A percentile compares a stretch with the other conserved stretches of the same genome.
These are phyloP conservation scores for Brienomyrus brachyistius DNA, from an alignment of 2,113 vertebrate species.

Conservation along the genomic window DNA sequence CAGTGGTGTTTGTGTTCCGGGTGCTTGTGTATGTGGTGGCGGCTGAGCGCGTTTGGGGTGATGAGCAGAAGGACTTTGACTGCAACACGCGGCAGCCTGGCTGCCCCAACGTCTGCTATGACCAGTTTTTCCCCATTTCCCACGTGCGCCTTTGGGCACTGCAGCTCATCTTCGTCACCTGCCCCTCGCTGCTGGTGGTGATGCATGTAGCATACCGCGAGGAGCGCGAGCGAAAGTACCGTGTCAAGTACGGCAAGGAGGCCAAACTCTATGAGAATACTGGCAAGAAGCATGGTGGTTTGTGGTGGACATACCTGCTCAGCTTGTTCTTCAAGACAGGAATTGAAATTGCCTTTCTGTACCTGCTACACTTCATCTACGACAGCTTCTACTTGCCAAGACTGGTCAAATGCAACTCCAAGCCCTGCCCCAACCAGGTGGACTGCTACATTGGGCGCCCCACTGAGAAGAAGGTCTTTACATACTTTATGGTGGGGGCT, in stretches of 20 bases:
- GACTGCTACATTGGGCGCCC: slow-evolving; percentile 79
- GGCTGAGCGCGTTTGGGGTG: slow-evolving; percentile 71
- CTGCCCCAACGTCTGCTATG: slow-evolving; percentile 76
- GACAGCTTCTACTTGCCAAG: slow-evolving; percentile 69
- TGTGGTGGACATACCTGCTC: slow-evolving; percentile 70
- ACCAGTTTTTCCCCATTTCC: slow-evolving; percentile 66
- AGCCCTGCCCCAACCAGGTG: slow-evolving; percentile 70
- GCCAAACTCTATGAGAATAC: slow-evolving; percentile 57
- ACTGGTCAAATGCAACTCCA: slow-evolving; percentile 65
- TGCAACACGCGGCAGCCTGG: slow-evolving; percentile 79
- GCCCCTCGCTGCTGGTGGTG: slow-evolving; percentile 72
- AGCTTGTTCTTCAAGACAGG: slow-evolving; percentile 73
- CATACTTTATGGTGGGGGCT: slow-evolving; percentile 78
- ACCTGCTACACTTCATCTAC: slow-evolving; percentile 72
- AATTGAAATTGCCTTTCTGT: slow-evolving; percentile 70
- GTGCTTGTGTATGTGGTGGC: slow-evolving; percentile 79
- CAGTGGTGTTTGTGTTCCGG: slow-evolving; percentile 76
- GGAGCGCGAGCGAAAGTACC: slow-evolving; percentile 64
- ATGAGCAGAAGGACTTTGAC: slow-evolving; percentile 76
- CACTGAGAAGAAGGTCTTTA: slow-evolving; percentile 80
- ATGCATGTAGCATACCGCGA: slow-evolving; percentile 76
- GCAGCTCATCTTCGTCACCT: slow-evolving; percentile 68
- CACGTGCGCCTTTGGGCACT: slow-evolving; percentile 69
- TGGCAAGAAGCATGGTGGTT: slow-evolving; percentile 60
- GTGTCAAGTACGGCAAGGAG: slow-evolving; percentile 46